These are phyloP conservation scores for Phylloscopus whistleri DNA, from an alignment of 2,113 vertebrate genomes.

Conservation along the genomic window DNA sequence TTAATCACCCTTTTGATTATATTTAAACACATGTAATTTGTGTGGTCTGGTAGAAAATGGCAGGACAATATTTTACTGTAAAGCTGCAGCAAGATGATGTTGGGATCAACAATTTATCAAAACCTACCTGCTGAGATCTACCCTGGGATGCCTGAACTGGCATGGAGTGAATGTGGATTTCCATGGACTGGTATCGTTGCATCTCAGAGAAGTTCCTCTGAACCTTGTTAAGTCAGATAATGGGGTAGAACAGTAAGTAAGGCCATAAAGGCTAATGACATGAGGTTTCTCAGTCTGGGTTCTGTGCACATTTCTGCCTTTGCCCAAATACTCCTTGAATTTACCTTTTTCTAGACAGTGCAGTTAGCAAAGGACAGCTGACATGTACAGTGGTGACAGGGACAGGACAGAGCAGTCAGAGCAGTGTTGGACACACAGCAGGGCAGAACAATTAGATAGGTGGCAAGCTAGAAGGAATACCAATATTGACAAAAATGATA, in stretches of 20 bases:
- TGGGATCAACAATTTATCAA: background rate
- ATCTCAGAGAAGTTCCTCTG: background rate
- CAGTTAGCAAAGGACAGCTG: background rate
- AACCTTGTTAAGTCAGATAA: background rate
- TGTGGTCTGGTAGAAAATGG: background rate
- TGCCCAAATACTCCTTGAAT: background rate
- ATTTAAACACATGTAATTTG: background rate
- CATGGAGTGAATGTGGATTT: background rate
- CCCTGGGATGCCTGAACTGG: background rate
- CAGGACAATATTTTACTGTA: background rate
- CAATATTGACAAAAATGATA: background rate
- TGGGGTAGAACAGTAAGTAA: background rate
- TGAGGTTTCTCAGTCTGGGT: background rate
- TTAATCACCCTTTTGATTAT: background rate
- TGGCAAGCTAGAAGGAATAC: background rate
- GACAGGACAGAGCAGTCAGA: background rate
- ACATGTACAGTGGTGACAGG: background rate
- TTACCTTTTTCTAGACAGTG: background rate
- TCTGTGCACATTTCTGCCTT: background rate
- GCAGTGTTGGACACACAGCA: background rate
- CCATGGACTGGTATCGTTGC: background rate
- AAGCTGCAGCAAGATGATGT: background rate
- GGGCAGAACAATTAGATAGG: background rate
- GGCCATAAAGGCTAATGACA: background rate
- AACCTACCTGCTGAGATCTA: background rate